Base-by-base conservation (phyloP, 2,113 vertebrate species). In the Semnopithecus entellus region DNA sequence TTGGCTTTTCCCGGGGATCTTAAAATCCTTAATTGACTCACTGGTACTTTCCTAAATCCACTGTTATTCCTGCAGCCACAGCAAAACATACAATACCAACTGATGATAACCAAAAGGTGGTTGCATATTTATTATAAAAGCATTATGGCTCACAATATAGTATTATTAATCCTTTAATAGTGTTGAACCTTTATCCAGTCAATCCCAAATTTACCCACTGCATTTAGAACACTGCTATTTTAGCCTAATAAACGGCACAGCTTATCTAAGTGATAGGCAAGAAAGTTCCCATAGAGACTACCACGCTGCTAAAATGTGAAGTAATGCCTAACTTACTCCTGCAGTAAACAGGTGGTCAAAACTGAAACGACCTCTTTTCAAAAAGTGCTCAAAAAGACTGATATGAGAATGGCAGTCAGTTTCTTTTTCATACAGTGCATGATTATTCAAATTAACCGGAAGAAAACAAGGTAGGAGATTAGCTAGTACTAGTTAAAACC, bases 291-390 rank as follows among this genome's bases (percentile, higher is more conserved):
- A 25, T 27, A 80, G 86, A 55, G n/a, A 79, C 79, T 55, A 68
- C 81, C 38, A 3, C 75, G 92, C 32, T 83, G 80, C 59, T 88
- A 27, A 96, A 90, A 90, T 64, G 45, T 9, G 25, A 95, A 84
- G 25, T 83, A 32, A 40, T 75, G 35, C 73, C 57, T 89, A 59
- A 52, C 8, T 81, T 93, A 32, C 61, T 87, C 25, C 64, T 83
- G n/a, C 14, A 92, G 0, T 94, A 92, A 73, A 87, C 79, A 86
- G 88, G 72, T 97, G 95, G 86, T 81, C 93, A 92, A 75, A 96
- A 92, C 78, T 35, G 76, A 96, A 96, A 90, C 81, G 52, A 16
- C 48, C 11, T 50, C 57, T 76, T 93, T 89, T 93, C 64, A 70
- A n/a, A 92, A 91, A 23, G 38, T 68, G 45, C 70, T 88, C 1